Evolutionary conservation across 1,140 invertebrate species (phyloP), one percentile per base, ranked within the genome.

Genomic region (Babylonia areolata): DNA sequence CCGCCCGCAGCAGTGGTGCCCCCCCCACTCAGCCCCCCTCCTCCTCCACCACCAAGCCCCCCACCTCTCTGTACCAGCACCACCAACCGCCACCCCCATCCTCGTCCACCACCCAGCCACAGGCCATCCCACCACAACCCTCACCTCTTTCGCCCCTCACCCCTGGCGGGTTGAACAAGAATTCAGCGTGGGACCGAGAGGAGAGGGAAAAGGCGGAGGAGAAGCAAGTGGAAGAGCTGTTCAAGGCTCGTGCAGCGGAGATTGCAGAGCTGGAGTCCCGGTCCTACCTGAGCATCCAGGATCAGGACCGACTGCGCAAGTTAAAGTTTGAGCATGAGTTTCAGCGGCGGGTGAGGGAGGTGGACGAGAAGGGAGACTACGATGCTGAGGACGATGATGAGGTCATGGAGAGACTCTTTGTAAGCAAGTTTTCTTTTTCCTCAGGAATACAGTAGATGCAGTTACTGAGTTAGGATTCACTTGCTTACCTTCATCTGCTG

Each of bases 311-410:
- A 35, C 88, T 94, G 58, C 71, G 90, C 23, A 92, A 92, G 84
- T 88, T 94, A 42, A 89, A 90, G 54, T 86, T 93, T 78, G 93
- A 94, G 42, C 90, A 92, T 69, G 94, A 94, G 88, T 94, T 94
- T 79, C 92, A 94, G 84, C 85, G 92, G 37, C 85, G 94, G 23
- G 91, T 93, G 1, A 81, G 91, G 86, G 92, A 94, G 85, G 91
- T 91, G 23, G 89, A 90, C 1, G 91, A 91, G 75, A 89, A 91
- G 37, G 93, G 91, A 58, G 93, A 93, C 11, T 92, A 93, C 37
- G 93, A 93, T 15, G 90, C 92, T 6, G 90, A 92, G 35, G 91
- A 91, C 39, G 92, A 93, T 79, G 89, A 90, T 64, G 93, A 93
- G 12, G 58, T 87, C 51, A 78, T 81, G 86, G 91, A 92, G 37